Conservation (phyloP, 2,113 vertebrate species). For the Nothocercus nigrocapillus region DNA sequence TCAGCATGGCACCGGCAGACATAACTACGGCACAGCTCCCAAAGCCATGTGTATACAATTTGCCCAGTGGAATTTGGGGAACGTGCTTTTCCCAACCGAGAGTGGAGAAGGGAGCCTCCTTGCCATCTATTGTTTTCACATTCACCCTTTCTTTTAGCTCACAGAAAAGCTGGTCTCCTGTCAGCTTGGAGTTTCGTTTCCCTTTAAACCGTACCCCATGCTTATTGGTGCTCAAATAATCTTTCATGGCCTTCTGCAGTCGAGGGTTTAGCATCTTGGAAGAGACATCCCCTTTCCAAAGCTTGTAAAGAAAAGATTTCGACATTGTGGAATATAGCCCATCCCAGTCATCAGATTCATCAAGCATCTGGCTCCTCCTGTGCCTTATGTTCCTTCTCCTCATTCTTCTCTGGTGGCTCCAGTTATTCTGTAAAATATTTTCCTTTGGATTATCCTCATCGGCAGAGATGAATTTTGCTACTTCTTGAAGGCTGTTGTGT, state of each 20-base stretch:
- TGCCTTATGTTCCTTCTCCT: slow-evolving; percentile 49
- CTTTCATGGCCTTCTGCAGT: slow-evolving; percentile 91
- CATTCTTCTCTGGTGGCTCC: slow-evolving; percentile 44
- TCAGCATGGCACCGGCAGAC: slow-evolving; percentile 95
- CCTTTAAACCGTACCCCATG: slow-evolving; percentile 88
- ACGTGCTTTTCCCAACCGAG: slow-evolving; percentile 90
- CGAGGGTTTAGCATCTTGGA: slow-evolving; percentile 90
- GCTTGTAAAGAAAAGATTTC: slow-evolving; percentile 84
- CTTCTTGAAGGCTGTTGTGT: slow-evolving; percentile 31
- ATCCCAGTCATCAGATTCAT: slow-evolving; percentile 79
- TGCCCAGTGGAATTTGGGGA: slow-evolving; percentile 80
- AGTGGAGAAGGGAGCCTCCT: slow-evolving; percentile 88
- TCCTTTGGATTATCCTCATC: slow-evolving; percentile 33
- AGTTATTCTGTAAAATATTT: slow-evolving; percentile 20
- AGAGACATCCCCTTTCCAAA: slow-evolving; percentile 90
- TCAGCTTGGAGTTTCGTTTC: slow-evolving; percentile 67
- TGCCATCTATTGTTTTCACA: slow-evolving; percentile 89
- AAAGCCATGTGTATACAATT: slow-evolving; percentile 79
- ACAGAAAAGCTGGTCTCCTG: slow-evolving; percentile 85
- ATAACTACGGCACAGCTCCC: slow-evolving; percentile 93
- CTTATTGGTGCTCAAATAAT: slow-evolving; percentile 92
- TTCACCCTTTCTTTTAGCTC: slow-evolving; percentile 83
- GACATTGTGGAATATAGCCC: slow-evolving; percentile 87
- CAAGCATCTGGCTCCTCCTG: slow-evolving; percentile 36
- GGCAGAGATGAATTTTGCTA: slow-evolving; percentile 15